Evolutionary conservation across 2,888 invertebrate genomes (phyloP), one percentile per base, ranked within the genome.

Genomic region (Noctua fimbriata): DNA sequence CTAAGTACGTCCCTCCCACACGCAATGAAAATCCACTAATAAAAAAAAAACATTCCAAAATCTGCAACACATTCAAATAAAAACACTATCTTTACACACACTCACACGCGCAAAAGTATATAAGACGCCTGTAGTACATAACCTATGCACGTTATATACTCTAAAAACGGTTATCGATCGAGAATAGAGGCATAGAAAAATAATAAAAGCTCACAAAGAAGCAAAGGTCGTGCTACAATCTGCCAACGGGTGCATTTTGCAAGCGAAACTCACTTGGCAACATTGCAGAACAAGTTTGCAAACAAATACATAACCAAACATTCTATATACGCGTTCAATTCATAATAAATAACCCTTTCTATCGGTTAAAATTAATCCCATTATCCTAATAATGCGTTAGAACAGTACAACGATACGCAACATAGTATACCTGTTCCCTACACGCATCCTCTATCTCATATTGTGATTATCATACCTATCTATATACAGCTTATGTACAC

Each of bases 301-400:
- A 93, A 92, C 91, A 93, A 92, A 94, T 90, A 91, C 91, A 91
- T 92, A 93, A 92, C 91, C 91, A 92, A 92, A 91, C 90, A 91
- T 87, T 85, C 81, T 86, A 89, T 84, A 87, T 44, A 85, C 77
- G 82, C 79, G 84, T 88, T 86, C 88, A 91, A 91, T 91, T 90
- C 85, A 88, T 91, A 91, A 87, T 86, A 86, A 87, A 90, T 88
- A 86, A 89, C 85, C 90, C 89, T 89, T 88, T 89, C 85, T 81
- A 84, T 84, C 89, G 78, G 85, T 86, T 85, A 92, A 92, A 91
- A 90, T 91, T 89, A 92, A 90, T 89, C 86, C 78, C 79, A 85
- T 85, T 83, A 87, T 86, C 87, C 84, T 85, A 89, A 80, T 85
- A 86, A 88, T 88, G 85, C 83, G 92, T 89, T 86, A 92, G 90